phyloP scores from a whole-genome alignment of 2,797 vertebrate species.

The Falco berigora region DNA sequence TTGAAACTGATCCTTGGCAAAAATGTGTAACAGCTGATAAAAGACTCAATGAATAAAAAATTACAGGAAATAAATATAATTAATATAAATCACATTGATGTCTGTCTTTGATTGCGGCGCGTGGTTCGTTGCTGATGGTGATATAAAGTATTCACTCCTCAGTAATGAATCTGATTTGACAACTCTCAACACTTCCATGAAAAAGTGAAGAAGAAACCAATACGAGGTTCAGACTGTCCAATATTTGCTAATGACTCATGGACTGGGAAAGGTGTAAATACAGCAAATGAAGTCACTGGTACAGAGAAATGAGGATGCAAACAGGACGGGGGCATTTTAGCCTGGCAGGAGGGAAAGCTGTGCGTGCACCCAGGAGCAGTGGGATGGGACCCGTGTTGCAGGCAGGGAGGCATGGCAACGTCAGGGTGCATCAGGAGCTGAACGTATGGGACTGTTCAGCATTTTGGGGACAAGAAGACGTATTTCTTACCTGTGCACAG shows the following conservation, averaged over 20 bases:
- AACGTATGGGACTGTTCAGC: not conserved
- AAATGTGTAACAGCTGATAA: slow-evolving; percentile 11
- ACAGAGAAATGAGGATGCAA: not conserved
- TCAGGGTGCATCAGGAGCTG: not conserved
- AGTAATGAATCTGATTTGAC: not conserved
- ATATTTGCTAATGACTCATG: not conserved
- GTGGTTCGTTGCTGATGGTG: not conserved
- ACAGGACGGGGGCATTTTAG: not conserved
- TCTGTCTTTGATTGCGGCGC: not conserved
- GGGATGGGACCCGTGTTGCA: not conserved
- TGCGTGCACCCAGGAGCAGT: accelerated
- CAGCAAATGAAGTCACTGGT: not conserved
- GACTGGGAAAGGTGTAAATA: not conserved
- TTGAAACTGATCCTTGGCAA: slow-evolving; percentile 39
- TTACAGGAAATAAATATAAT: slow-evolving; percentile 44
- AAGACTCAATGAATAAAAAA: slow-evolving; percentile 22
- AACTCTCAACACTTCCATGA: not conserved
- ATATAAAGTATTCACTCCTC: not conserved
- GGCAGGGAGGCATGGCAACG: accelerated
- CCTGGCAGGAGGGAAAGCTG: accelerated
- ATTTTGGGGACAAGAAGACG: not conserved
- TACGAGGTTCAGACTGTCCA: not conserved
- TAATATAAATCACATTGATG: slow-evolving; percentile 33
- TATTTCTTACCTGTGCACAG: not conserved
- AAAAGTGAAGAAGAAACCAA: slow-evolving; percentile 25